Evolutionary conservation across 2,113 vertebrate species (phyloP).

Genomic region (Chionomys nivalis): DNA sequence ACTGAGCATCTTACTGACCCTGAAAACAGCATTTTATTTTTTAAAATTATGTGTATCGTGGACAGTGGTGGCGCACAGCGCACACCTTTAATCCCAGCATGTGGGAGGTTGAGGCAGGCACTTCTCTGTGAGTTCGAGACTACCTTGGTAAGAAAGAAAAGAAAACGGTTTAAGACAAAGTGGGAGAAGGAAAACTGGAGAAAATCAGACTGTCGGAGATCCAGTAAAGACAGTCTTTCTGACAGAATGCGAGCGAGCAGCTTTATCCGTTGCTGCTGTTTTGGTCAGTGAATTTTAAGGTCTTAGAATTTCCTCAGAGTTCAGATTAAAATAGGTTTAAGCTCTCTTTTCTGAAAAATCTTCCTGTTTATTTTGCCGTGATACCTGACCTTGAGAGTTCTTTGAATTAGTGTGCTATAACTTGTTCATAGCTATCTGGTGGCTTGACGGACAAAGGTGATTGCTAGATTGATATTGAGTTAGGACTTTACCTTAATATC

Average conservation of each 20-base stretch:
- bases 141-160: background rate
- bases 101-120: too few species aligned
- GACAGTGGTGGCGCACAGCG: too few species aligned
- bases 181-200: background rate
- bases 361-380: background rate
- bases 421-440: background rate
- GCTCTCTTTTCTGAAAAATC: background rate
- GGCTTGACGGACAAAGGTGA: background rate
- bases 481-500: background rate
- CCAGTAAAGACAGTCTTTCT: background rate
- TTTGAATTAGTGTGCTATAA: background rate
- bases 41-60: background rate
- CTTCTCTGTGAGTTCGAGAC: too few species aligned
- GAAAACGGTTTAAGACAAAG: background rate
- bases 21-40: background rate
- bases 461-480: background rate
- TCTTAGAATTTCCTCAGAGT: background rate
- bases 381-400: conserved; percentile 31
- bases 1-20: background rate
- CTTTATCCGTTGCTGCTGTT: background rate
- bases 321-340: background rate
- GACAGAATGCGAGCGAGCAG: background rate
- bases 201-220: background rate
- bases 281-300: conserved; percentile 23
- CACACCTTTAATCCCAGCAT: too few species aligned